These are phyloP conservation scores for Folsomia candida DNA, from an alignment of 2,888 invertebrate genomes.

Conservation along the genomic window DNA sequence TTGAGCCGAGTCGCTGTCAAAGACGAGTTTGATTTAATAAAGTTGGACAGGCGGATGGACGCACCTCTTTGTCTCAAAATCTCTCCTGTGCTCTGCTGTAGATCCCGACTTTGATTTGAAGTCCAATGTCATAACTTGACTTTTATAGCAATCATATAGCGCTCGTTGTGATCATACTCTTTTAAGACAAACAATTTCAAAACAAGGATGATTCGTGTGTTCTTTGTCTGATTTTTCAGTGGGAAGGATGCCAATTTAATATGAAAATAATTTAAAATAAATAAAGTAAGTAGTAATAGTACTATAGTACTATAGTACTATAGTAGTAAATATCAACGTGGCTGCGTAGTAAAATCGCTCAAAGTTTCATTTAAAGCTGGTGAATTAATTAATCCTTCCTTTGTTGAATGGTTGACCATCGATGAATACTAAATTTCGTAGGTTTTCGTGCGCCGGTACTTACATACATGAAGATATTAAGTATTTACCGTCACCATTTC, in stretches of 20 bases:
- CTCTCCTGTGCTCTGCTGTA: not conserved
- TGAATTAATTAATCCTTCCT: too few relatives aligned
- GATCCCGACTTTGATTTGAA: not conserved
- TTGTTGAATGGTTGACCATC: too few relatives aligned
- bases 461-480: too few relatives aligned
- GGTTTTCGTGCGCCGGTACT: too few relatives aligned
- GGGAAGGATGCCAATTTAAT: slow-evolving; percentile 1
- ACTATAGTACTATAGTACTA: too few relatives aligned
- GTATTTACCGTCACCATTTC: too few relatives aligned
- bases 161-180: not conserved
- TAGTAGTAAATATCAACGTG: too few relatives aligned
- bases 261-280: not conserved
- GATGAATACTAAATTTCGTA: too few relatives aligned
- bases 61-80: too few relatives aligned
- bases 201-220: not conserved
- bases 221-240: not conserved
- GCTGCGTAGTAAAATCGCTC: too few relatives aligned
- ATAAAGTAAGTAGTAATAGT: too few relatives aligned
- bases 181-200: not conserved
- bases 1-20: not conserved
- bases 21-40: not conserved
- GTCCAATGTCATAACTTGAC: slow-evolving; percentile 2
- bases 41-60: not conserved
- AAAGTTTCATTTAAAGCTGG: too few relatives aligned
- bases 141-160: not conserved